phyloP scores from a whole-genome alignment of 92 coral and sea anemone species.

The Actinostola sp. region DNA sequence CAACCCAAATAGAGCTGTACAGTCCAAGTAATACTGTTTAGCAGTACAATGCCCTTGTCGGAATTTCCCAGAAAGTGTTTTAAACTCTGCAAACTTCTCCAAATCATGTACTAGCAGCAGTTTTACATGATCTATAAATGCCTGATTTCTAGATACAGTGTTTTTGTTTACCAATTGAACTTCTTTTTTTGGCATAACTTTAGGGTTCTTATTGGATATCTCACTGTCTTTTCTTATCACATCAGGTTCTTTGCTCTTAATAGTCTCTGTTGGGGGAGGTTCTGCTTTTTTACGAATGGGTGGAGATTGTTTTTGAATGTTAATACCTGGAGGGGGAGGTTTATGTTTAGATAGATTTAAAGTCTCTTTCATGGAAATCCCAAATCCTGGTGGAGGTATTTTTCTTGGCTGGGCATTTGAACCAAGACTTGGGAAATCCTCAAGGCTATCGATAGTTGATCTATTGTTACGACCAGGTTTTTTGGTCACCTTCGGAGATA shows the following conservation, averaged over 20 bases:
- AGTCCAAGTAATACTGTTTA: slow-evolving; percentile 67
- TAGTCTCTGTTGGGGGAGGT: slow-evolving; percentile 14
- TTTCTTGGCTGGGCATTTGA: not conserved
- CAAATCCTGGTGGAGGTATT: slow-evolving; percentile 62
- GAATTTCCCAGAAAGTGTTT: slow-evolving; percentile 80
- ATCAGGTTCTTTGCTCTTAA: not conserved
- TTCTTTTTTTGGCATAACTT: slow-evolving; percentile 21
- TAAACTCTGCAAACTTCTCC: slow-evolving; percentile 78
- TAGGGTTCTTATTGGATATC: slow-evolving; percentile 3
- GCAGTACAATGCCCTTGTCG: slow-evolving; percentile 81
- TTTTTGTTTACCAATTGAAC: slow-evolving; percentile 21
- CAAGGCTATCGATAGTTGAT: slow-evolving; percentile 4
- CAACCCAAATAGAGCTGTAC: slow-evolving; percentile 70
- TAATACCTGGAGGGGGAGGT: slow-evolving; percentile 19
- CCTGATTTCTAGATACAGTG: slow-evolving; percentile 71
- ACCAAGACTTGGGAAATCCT: slow-evolving; percentile 22
- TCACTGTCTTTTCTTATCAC: slow-evolving; percentile 31
- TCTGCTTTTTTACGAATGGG: slow-evolving; percentile 1
- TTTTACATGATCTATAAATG: slow-evolving; percentile 70
- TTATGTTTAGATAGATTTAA: slow-evolving; percentile 35
- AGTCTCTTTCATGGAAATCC: slow-evolving; percentile 30
- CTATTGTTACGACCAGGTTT: not conserved
- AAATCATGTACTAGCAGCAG: slow-evolving; percentile 55
- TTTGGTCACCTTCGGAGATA: not conserved
- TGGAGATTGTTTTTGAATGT: slow-evolving; percentile 15